Evolutionary conservation across 2,113 vertebrate species (phyloP).

Genomic region (Cervus canadensis): DNA sequence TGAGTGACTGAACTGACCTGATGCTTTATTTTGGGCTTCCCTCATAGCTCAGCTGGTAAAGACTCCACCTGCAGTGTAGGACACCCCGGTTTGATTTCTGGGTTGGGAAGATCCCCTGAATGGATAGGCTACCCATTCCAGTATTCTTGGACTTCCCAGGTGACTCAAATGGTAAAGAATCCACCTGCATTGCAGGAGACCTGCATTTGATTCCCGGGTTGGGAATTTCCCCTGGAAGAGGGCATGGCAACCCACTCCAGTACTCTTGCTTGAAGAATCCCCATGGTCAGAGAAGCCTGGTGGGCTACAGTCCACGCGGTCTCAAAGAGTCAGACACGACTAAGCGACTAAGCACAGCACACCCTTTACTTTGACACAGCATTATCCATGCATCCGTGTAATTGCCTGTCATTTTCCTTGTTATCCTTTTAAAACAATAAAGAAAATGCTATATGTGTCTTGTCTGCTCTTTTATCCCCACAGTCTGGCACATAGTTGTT

Average conservation of each 20-base stretch:
- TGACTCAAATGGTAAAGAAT: not conserved
- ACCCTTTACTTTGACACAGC: not conserved
- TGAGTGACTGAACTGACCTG: not conserved
- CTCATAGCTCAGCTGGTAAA: not conserved
- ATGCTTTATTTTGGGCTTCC: not conserved
- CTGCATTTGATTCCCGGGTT: not conserved
- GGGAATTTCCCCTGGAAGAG: not conserved
- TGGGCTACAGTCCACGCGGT: accelerated
- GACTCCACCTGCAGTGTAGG: not conserved
- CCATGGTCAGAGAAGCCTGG: not conserved
- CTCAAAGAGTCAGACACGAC: not conserved
- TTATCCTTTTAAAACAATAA: not conserved
- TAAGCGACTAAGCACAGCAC: not conserved
- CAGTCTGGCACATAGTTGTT: not conserved
- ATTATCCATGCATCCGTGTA: not conserved
- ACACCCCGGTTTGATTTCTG: not conserved
- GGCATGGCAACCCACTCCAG: not conserved
- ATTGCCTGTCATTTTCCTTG: not conserved
- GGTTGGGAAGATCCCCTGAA: not conserved
- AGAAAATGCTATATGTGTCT: not conserved
- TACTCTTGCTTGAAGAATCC: not conserved
- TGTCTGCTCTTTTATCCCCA: not conserved
- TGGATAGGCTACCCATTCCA: not conserved
- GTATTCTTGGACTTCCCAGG: not conserved
- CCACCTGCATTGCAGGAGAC: not conserved